Conservation (phyloP, 1,140 invertebrate genomes). For the Hormaphis cornu region DNA sequence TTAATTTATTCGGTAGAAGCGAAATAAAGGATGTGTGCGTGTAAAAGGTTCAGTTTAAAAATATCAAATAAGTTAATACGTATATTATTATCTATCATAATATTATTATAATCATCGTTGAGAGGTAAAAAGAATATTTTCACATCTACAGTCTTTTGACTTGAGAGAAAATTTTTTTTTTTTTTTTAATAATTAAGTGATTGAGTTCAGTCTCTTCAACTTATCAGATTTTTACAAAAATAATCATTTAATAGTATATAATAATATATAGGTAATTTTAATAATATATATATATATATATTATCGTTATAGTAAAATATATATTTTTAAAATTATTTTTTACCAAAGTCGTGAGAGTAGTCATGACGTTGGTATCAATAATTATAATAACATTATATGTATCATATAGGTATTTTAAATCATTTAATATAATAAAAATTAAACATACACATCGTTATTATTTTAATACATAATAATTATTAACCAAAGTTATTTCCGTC, state of each 20-base stretch:
- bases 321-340: slow-evolving; percentile 19
- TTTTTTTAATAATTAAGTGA: slow-evolving; percentile 12
- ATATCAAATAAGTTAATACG: too few species aligned
- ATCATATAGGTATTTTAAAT: background rate
- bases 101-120: too few species aligned
- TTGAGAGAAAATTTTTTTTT: slow-evolving; percentile 6
- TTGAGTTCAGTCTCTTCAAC: slow-evolving; percentile 26
- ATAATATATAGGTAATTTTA: slow-evolving; percentile 23
- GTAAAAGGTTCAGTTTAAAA: slow-evolving; percentile 1
- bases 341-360: slow-evolving; percentile 25
- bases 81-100: too few species aligned
- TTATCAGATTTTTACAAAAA: slow-evolving; percentile 31
- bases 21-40: slow-evolving; percentile 5
- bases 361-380: too few species aligned
- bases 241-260: slow-evolving; percentile 23
- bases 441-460: too few species aligned
- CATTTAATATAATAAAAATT: too few species aligned
- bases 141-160: slow-evolving; percentile 29
- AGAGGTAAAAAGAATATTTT: slow-evolving; percentile 27
- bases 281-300: too few species aligned
- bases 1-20: slow-evolving; percentile 11
- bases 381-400: slow-evolving; percentile 9
- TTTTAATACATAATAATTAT: slow-evolving; percentile 18
- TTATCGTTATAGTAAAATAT: slow-evolving; percentile 29
- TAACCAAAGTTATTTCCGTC: slow-evolving; percentile 16